Evolutionary conservation across 2,797 vertebrate species (phyloP), one percentile per base, ranked within the genome.

Genomic region (Choloepus didactylus): DNA sequence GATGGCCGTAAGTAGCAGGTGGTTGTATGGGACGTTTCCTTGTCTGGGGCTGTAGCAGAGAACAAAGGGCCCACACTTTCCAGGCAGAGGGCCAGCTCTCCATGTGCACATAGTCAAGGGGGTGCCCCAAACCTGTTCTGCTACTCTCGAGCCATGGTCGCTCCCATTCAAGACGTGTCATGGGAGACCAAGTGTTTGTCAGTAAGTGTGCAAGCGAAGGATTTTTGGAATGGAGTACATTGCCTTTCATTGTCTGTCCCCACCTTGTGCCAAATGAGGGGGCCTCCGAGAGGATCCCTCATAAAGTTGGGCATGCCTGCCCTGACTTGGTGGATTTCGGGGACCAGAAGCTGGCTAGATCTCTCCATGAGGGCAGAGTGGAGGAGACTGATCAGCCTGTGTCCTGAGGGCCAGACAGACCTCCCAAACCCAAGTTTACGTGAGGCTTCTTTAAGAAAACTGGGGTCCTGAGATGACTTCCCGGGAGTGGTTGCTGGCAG

Each of bases 371-470:
- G 35, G 12, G 70, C n/a, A n/a, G 56, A 41, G 3, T 15, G 2
- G 19, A 56, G 66, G n/a, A 51, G 11, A 10, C 16, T 16, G 25
- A 38, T 25, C 1, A 0, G 9, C 2, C 3, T 18, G 14, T 21
- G 38, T 85, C 27, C 60, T 41, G 9, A 51, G 18, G 8, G 19
- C 70, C 77, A 54, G 75, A 54, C 1, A 5, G 44, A 67, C 27
- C 41, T 49, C 38, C 27, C 1, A 18, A 29, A 19, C 6, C 0
- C 54, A 54, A n/a, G 29, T 4, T 31, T 27, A 49, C 0, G 0
- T 46, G 67, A 41, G 4, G 9, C 31, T 3, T 54, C 59, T 60
- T 60, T 6, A 60, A 60, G 5, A 60, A 23, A 19, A 62, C 25
- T 27, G 11, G 27, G 25, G 9, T 62, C 27, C 11, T 25, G 12